Conservation (phyloP, 2,888 invertebrate species). For the Myopa tessellatipennis region DNA sequence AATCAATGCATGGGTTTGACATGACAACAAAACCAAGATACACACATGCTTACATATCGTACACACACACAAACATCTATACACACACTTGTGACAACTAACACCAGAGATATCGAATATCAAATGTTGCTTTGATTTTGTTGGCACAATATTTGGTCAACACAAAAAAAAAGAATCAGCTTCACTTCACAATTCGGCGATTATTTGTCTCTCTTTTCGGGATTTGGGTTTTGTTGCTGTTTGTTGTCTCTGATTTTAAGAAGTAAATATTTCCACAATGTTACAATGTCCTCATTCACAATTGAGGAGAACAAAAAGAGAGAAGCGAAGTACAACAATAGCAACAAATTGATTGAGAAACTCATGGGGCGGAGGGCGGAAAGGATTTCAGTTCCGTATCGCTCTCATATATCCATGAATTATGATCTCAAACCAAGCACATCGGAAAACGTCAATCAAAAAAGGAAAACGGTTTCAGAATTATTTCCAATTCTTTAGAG, state of each 20-base stretch:
- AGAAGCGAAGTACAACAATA: not conserved
- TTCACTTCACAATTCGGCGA: too few species aligned
- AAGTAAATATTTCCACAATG: conserved; percentile 11
- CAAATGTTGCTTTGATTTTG: conserved; percentile 26
- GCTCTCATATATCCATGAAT: too few species aligned
- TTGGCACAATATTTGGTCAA: conserved; percentile 17
- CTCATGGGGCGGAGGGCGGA: not conserved
- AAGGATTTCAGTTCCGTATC: too few species aligned
- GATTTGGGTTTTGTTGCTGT: not conserved
- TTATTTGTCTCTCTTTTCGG: not conserved
- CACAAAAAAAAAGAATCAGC: not conserved
- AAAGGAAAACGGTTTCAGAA: too few species aligned
- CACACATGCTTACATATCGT: not conserved
- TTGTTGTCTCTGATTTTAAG: not conserved
- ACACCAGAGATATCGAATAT: conserved; percentile 9
- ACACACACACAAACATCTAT: not conserved
- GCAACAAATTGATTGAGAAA: not conserved
- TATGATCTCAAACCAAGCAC: too few species aligned
- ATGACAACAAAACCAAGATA: not conserved
- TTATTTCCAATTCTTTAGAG: too few species aligned
- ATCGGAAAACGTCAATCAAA: too few species aligned
- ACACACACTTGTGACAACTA: not conserved
- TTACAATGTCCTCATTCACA: not conserved
- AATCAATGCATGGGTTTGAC: not conserved
- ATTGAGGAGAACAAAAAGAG: not conserved